Evolutionary conservation across 2,113 vertebrate species (phyloP), one percentile per base, ranked within the genome.

Genomic region (Protobothrops mucrosquamatus): DNA sequence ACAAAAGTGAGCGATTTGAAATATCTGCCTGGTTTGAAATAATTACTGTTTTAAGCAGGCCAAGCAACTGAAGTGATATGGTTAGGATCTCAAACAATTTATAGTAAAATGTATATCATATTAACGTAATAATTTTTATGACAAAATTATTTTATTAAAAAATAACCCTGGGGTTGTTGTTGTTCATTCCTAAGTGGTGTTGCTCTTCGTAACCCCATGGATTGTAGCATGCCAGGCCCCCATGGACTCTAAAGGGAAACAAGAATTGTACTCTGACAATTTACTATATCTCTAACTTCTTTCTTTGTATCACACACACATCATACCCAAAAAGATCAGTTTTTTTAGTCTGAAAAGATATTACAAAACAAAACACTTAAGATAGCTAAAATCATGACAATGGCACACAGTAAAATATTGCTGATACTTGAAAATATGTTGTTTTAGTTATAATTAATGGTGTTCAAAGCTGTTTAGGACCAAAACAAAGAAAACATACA

Each of bases 351-450:
- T 96, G 91, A 97, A 95, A 97, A 96, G 92, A 96, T 81, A 94
- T 95, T 97, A 97, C 94, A 97, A 97, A 97, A 96, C 93, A 94
- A 96, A 97, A 88, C 91, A 96, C 61, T 97, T 95, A 92, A 93
- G 94, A 95, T 94, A 95, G 94, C 2, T 95, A 87, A 96, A 96
- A 96, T 91, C 85, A 95, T 96, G n/a, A 95, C 94, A n/a, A 81
- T 59, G 95, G 95, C 34, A 85, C 95, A 97, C 85, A 96, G 95
- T 94, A 93, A 97, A 97, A 95, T 96, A 96, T 95, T 97, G 96
- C 94, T 92, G 94, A 94, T 96, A 96, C 94, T 92, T 96, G 93
- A 96, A 97, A 95, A 96, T 91, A 95, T 93, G 93, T 95, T 96
- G 95, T 91, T 93, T 95, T 89, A 88, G 86, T 97, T 92, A 94